Evolutionary conservation across 1,140 invertebrate genomes (phyloP).

Genomic region (Aphelinus certus): DNA sequence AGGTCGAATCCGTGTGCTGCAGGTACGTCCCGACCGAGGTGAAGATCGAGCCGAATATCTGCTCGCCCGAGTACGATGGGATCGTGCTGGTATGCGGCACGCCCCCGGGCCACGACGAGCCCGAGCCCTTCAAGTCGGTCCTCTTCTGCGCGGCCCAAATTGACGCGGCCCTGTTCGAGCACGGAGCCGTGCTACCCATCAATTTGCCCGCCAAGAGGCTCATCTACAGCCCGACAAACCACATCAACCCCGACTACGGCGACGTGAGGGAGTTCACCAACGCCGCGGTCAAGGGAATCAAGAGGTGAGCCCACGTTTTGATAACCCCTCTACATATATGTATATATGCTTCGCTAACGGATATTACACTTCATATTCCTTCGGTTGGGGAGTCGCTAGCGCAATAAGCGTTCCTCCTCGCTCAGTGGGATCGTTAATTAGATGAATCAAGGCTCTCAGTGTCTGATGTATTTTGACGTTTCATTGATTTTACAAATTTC

Average conservation of each 20-base stretch:
- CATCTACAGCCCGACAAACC: slow-evolving; percentile 81
- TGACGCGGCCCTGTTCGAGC: slow-evolving; percentile 55
- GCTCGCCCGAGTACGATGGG: slow-evolving; percentile 57
- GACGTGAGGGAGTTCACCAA: slow-evolving; percentile 77
- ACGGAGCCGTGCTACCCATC: slow-evolving; percentile 69
- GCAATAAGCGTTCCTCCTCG: too few species aligned
- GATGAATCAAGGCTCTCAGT: too few species aligned
- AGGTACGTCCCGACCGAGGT: slow-evolving; percentile 60
- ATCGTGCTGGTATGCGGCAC: slow-evolving; percentile 60
- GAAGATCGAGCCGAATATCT: slow-evolving; percentile 58
- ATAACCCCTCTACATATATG: too few species aligned
- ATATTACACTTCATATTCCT: too few species aligned
- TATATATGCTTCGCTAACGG: too few species aligned
- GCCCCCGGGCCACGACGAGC: slow-evolving; percentile 56
- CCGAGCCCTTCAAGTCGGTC: slow-evolving; percentile 61
- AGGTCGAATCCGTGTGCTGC: slow-evolving; percentile 1
- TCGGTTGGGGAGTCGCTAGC: too few species aligned
- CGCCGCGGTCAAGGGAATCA: slow-evolving; percentile 71
- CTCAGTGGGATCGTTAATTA: too few species aligned
- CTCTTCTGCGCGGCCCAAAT: slow-evolving; percentile 56
- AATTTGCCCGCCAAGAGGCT: slow-evolving; percentile 73
- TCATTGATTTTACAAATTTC: too few species aligned
- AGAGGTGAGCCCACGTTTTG: slow-evolving; percentile 63
- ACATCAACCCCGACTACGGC: slow-evolving; percentile 81
- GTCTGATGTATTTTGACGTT: too few species aligned